These are phyloP conservation scores for Hyperopisus bebe DNA, from an alignment of 2,113 vertebrate genomes.

Conservation along the genomic window DNA sequence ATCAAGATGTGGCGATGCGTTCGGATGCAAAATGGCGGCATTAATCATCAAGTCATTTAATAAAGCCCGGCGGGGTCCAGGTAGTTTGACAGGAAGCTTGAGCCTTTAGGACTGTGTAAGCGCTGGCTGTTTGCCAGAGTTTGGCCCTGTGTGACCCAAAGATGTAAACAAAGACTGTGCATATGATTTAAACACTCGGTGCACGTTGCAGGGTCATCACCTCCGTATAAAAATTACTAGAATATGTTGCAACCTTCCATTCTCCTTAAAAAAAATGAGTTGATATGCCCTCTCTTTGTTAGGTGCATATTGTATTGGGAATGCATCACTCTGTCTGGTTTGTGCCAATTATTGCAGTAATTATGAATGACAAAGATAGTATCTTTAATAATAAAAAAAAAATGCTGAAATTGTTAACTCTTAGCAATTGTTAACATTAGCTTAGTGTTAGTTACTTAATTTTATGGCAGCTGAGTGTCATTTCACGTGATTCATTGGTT, in stretches of 20 bases:
- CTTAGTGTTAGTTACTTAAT: neutral
- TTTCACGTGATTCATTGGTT: neutral
- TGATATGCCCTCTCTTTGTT: neutral
- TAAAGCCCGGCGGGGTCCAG: neutral
- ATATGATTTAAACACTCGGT: too few species aligned
- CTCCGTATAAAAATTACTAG: neutral
- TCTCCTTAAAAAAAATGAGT: neutral
- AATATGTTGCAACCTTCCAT: neutral
- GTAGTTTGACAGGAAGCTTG: neutral
- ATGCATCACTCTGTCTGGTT: neutral
- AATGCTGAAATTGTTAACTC: neutral
- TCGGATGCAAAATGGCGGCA: conserved; percentile 19
- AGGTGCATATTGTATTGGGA: neutral
- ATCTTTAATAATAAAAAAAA: neutral
- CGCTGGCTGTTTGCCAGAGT: neutral
- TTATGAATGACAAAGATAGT: neutral
- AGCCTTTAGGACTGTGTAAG: neutral
- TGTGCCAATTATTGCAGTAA: neutral
- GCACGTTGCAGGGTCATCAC: neutral
- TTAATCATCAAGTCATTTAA: conserved; percentile 27
- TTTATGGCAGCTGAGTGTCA: neutral
- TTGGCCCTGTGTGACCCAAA: neutral
- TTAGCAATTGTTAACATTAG: neutral
- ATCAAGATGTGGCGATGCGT: conserved; percentile 29
- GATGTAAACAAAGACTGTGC: neutral